These are phyloP conservation scores for Bactericera cockerelli DNA, from an alignment of 1,140 invertebrate species.

Conservation along the genomic window DNA sequence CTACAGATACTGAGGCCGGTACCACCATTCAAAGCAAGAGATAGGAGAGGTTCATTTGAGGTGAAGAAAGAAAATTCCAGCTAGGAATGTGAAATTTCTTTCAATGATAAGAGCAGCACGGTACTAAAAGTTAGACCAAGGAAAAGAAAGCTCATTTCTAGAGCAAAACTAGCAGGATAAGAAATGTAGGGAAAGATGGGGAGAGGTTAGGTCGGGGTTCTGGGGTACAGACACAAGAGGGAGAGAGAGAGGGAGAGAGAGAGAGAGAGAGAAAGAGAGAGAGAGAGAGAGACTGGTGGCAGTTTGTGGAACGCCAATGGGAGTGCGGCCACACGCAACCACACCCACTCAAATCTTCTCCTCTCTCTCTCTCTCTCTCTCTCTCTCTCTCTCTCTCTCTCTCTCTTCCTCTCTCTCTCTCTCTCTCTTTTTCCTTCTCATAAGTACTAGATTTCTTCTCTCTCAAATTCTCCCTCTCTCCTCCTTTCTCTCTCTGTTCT, in stretches of 20 bases:
- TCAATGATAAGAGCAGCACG: no score
- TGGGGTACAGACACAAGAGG: no score
- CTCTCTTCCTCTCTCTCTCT: neutral
- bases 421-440: neutral
- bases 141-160: no score
- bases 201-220: neutral
- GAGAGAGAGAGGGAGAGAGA: neutral
- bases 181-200: neutral
- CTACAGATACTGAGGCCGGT: no score
- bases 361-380: neutral
- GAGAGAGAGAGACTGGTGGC: neutral
- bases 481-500: neutral
- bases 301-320: constrained; percentile 7
- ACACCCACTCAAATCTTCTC: constrained; percentile 1
- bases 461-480: neutral
- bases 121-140: no score
- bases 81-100: no score
- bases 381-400: neutral
- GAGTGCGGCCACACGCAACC: neutral
- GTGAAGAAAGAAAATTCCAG: no score
- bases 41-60: no score
- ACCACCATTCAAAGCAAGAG: no score
- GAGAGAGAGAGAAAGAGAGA: neutral
- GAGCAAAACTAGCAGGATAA: no score
- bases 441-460: neutral